Percentiles rank a stretch among this genome's conserved stretches.
These are phyloP conservation scores for Trachelus troglodyta DNA, from an alignment of 2,888 invertebrate genomes.

Conservation along the genomic window DNA sequence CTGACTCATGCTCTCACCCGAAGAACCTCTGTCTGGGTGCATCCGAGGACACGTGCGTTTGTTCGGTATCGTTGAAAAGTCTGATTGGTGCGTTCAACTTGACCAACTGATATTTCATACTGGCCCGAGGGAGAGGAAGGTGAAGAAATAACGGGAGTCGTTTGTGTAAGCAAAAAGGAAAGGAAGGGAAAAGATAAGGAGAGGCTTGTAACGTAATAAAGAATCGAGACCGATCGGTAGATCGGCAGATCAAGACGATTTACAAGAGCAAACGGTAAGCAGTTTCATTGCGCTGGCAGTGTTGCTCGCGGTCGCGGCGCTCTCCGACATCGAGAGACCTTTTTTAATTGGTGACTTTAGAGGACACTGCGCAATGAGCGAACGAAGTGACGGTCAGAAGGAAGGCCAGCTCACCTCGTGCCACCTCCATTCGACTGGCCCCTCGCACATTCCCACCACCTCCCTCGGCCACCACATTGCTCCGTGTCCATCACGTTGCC, in stretches of 20 bases:
- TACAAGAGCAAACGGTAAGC: neutral
- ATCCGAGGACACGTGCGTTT: neutral
- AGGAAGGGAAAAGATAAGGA: neutral
- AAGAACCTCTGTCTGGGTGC: neutral
- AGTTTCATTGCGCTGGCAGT: neutral
- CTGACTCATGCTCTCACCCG: neutral
- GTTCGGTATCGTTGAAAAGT: neutral
- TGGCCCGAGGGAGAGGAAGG: neutral
- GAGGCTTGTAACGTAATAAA: neutral
- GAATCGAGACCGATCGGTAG: neutral
- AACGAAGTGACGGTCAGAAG: constrained; percentile 28
- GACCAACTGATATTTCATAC: neutral
- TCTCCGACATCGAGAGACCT: constrained; percentile 2
- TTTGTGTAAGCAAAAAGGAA: neutral
- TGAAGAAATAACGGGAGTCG: neutral
- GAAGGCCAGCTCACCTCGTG: constrained; percentile 24
- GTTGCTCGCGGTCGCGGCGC: constrained; percentile 24
- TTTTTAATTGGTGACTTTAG: constrained; percentile 32
- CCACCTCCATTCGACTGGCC: neutral
- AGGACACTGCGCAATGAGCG: constrained; percentile 26
- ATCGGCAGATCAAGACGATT: neutral
- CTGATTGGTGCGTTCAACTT: neutral
- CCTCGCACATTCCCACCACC: neutral
- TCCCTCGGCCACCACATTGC: neutral
- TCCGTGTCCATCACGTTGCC: neutral